Conservation (phyloP, 2,888 invertebrate genomes). For the Germaria angustata region DNA sequence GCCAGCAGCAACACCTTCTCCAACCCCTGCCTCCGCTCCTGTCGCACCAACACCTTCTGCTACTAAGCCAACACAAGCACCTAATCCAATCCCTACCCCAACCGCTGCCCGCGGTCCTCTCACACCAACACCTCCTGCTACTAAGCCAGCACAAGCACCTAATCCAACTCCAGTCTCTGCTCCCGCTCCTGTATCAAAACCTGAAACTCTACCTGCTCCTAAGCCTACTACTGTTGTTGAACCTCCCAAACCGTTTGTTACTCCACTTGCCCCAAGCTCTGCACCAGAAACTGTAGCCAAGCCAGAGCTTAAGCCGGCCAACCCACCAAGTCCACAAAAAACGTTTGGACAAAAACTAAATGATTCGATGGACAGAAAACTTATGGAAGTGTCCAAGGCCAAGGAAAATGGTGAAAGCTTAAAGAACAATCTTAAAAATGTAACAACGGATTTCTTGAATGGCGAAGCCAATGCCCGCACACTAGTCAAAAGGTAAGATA, state of each 20-base stretch:
- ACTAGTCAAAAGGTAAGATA: conserved; percentile 67
- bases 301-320: conserved; percentile 16
- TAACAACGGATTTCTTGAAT: conserved; percentile 76
- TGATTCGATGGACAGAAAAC: conserved; percentile 72
- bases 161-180: conserved; percentile 44
- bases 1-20: conserved; percentile 34
- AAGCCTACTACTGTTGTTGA: conserved; percentile 10
- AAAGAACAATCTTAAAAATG: conserved; percentile 75
- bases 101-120: too few species aligned
- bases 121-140: too few species aligned
- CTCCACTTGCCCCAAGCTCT: conserved; percentile 4
- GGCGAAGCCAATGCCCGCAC: conserved; percentile 70
- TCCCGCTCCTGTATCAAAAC: conserved; percentile 21
- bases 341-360: conserved; percentile 49
- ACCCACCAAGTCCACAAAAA: conserved; percentile 61
- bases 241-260: conserved; percentile 4
- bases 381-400: conserved; percentile 71
- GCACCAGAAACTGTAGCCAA: conserved; percentile 67
- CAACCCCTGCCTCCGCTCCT: not conserved
- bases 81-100: too few species aligned
- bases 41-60: not conserved
- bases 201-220: not conserved
- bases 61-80: conserved; percentile 19
- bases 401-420: conserved; percentile 72
- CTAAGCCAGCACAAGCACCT: not conserved